Conservation (phyloP, 2,797 vertebrate genomes). For the Phalloptychus januarius region DNA sequence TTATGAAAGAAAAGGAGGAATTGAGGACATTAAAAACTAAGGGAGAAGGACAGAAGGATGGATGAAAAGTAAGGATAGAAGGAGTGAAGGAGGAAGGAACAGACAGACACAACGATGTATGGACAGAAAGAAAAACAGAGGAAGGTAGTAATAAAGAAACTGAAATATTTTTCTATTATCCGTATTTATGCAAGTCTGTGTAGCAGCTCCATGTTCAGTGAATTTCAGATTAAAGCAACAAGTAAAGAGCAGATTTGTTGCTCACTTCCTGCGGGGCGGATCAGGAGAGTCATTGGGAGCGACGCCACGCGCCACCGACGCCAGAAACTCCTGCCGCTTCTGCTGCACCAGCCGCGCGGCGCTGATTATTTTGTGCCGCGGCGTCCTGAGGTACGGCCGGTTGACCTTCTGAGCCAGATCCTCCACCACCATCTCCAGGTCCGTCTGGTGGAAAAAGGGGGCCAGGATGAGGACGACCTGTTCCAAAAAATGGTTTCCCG, state of each 20-base stretch:
- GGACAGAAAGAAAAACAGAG: neutral
- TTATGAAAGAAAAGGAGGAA: neutral
- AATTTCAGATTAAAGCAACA: neutral
- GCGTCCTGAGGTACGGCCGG: conserved; percentile 96
- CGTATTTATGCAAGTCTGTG: neutral
- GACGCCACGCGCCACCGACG: conserved; percentile 94
- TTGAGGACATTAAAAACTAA: neutral
- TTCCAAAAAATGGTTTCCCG: neutral
- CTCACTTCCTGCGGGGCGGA: conserved; percentile 91
- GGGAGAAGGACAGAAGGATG: neutral
- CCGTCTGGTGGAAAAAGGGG: conserved; percentile 83
- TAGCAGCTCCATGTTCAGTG: neutral
- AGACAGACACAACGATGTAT: neutral
- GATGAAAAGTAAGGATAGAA: neutral
- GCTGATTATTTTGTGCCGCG: conserved; percentile 96
- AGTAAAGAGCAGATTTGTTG: neutral
- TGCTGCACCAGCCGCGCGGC: conserved; percentile 96
- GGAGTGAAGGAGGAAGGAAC: neutral
- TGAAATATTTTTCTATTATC: neutral
- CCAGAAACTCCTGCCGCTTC: conserved; percentile 97
- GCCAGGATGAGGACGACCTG: neutral
- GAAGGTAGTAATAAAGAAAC: neutral
- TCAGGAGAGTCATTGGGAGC: conserved; percentile 97
- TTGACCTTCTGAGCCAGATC: conserved; percentile 99
- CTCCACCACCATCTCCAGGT: conserved; percentile 98